Evolutionary conservation across 2,797 vertebrate species (phyloP).

Genomic region (Discoglossus pictus): DNA sequence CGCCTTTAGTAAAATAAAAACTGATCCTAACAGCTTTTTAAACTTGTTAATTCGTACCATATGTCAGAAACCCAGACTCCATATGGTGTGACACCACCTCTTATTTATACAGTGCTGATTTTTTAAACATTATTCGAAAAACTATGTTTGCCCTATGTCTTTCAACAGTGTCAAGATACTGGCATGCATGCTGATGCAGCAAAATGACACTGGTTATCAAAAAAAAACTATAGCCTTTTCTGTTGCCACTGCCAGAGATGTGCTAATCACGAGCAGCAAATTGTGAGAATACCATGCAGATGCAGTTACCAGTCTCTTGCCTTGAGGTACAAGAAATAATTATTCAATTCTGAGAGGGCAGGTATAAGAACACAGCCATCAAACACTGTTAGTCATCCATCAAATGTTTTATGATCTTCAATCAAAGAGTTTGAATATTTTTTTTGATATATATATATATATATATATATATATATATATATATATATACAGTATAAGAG

Average conservation of each 20-base stretch:
- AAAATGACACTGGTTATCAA: constrained; percentile 63
- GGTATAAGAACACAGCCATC: too few relatives aligned
- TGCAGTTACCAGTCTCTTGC: constrained; percentile 46
- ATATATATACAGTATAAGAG: too few relatives aligned
- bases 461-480: too few relatives aligned
- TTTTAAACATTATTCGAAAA: constrained; percentile 73
- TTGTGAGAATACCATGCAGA: constrained; percentile 53
- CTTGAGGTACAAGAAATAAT: not conserved
- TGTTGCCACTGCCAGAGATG: constrained; percentile 63
- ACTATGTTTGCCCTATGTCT: constrained; percentile 68
- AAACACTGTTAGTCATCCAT: too few relatives aligned
- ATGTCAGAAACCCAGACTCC: constrained; percentile 75
- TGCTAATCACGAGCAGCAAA: constrained; percentile 60
- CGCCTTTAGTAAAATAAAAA: constrained; percentile 76
- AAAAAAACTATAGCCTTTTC: constrained; percentile 63
- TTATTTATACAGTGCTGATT: constrained; percentile 75
- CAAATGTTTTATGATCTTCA: too few relatives aligned
- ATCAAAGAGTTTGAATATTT: too few relatives aligned
- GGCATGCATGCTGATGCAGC: constrained; percentile 56
- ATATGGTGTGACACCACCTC: constrained; percentile 76
- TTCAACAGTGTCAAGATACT: constrained; percentile 54
- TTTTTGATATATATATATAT: too few relatives aligned
- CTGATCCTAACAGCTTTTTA: constrained; percentile 81
- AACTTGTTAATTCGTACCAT: constrained; percentile 82
- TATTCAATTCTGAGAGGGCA: not conserved